phyloP scores from a whole-genome alignment of 2,113 vertebrate species.

The Globicephala melas region DNA sequence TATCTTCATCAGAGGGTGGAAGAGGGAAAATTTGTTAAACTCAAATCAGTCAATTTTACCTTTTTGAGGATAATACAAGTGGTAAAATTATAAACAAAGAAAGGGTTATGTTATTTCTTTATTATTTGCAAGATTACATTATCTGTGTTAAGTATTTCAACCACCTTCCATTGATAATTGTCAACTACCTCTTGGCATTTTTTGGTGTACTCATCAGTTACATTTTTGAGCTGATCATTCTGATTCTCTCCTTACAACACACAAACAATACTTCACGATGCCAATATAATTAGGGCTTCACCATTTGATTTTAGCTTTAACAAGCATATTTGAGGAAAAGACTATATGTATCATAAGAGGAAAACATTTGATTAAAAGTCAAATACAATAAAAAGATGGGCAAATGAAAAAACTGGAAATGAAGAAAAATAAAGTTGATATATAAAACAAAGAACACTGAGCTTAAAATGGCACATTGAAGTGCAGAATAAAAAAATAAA shows the following conservation, averaged over 20 bases:
- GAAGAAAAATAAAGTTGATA: not conserved
- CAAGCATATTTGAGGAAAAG: not conserved
- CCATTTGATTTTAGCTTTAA: not conserved
- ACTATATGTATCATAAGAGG: not conserved
- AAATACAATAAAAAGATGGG: not conserved
- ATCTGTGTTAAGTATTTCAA: not conserved
- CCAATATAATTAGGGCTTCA: not conserved
- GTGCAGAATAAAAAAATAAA: not conserved
- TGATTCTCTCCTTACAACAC: not conserved
- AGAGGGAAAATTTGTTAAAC: not conserved
- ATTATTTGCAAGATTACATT: not conserved
- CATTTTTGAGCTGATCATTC: not conserved
- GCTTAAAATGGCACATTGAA: not conserved
- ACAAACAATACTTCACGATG: not conserved
- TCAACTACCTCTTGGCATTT: not conserved
- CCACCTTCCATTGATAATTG: not conserved
- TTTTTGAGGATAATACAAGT: not conserved
- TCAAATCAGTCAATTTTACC: constrained; percentile 1
- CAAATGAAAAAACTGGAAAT: not conserved
- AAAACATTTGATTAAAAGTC: not conserved
- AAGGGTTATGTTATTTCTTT: not conserved
- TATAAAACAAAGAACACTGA: not conserved
- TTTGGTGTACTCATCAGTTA: not conserved
- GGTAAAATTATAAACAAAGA: constrained; percentile 16
- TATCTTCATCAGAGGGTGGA: not conserved